Evolutionary conservation across 2,888 invertebrate species (phyloP), one percentile per base, ranked within the genome.

Genomic region (Aethes cnicana): DNA sequence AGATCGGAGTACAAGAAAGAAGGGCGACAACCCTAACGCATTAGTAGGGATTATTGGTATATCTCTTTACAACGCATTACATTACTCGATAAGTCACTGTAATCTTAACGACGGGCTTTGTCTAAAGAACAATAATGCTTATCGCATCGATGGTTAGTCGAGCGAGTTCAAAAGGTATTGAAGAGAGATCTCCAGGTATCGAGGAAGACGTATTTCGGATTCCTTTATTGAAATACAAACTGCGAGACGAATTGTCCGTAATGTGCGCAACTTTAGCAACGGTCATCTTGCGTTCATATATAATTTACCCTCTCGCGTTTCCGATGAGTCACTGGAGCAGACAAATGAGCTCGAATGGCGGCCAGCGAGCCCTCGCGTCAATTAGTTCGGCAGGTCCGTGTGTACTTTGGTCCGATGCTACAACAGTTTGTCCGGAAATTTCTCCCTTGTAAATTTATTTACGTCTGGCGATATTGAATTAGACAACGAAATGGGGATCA

Each of bases 21-120:
- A 73, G 79, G 78, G 76, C 73, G 77, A 69, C 72, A 72, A 75
- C 81, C 83, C 84, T 76, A 63, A 64, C 67, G 71, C 74, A 79
- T 84, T 80, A 81, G 66, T 67, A 60, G 60, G 78, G 82, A 84
- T 86, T 84, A 86, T 81, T 79, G 81, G 72, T 69, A 80, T 82
- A 80, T 83, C 81, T 75, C 73, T 81, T 83, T 73, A 81, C 77
- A 74, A 68, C 68, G 74, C 80, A 77, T 83, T 78, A 80, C 68
- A 70, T 69, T 74, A 71, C 74, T 63, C 71, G 81, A 80, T 82
- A 84, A 84, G 76, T 75, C 74, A 72, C 68, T 68, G 67, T 82
- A 80, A 82, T 84, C 81, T 82, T 75, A 61, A 76, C 67, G 66
- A 66, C 54, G 62, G 61, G 67, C 69, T 79, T 77, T 74, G 72